These are phyloP conservation scores for Nerophis ophidion DNA, from an alignment of 2,113 vertebrate species.

Conservation along the genomic window DNA sequence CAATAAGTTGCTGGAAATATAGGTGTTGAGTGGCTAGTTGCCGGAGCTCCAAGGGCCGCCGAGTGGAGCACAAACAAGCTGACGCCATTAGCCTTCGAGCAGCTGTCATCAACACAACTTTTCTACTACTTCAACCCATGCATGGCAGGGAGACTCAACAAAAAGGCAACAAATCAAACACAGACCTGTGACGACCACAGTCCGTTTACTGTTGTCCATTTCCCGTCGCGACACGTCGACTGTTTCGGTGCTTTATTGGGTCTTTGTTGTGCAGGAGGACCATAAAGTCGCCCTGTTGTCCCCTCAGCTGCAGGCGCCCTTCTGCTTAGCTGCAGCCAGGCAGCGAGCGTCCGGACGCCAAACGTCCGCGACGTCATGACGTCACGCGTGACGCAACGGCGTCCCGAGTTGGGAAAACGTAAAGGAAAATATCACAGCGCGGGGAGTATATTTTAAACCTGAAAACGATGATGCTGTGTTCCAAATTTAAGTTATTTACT, in stretches of 20 bases:
- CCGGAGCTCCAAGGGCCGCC: background rate
- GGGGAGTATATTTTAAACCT: no score
- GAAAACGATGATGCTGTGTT: no score
- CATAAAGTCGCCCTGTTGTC: background rate
- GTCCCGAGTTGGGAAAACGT: background rate
- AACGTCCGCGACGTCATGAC: slow-evolving; percentile 3
- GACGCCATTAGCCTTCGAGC: slow-evolving; percentile 50
- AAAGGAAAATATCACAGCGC: background rate
- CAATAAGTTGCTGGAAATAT: no score
- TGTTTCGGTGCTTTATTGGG: background rate
- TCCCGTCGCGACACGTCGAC: slow-evolving; percentile 18
- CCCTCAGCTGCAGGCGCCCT: slow-evolving; percentile 18
- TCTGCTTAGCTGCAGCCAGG: slow-evolving; percentile 16
- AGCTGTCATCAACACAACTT: slow-evolving; percentile 56
- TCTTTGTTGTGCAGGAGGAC: slow-evolving; percentile 9
- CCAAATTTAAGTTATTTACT: no score
- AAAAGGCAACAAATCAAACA: background rate
- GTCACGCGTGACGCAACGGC: background rate
- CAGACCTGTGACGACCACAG: slow-evolving; percentile 70
- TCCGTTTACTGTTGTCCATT: slow-evolving; percentile 66
- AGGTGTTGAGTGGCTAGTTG: background rate
- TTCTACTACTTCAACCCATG: slow-evolving; percentile 35
- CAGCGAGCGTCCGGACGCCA: background rate
- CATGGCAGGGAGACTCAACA: background rate
- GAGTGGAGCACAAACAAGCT: slow-evolving; percentile 14